phyloP scores from a whole-genome alignment of 2,113 vertebrate genomes.

The Leucopsar rothschildi region DNA sequence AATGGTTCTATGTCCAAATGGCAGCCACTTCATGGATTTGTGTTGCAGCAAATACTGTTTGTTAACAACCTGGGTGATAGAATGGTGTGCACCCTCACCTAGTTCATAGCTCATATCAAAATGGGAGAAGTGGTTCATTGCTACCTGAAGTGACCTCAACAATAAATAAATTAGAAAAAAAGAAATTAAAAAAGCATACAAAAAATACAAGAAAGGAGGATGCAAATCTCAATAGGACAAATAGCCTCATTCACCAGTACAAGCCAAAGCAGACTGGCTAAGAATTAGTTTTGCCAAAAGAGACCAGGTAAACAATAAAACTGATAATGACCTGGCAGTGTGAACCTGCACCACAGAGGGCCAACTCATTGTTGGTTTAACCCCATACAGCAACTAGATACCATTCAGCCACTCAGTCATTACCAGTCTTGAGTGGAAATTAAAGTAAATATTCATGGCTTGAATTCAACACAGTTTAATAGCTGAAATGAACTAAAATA shows the following conservation, averaged over 20 bases:
- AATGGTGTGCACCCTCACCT: neutral
- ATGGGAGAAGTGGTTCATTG: neutral
- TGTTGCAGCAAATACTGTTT: neutral
- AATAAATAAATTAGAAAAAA: neutral
- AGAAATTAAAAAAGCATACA: rapidly evolving
- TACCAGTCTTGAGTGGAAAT: neutral
- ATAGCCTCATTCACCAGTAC: neutral
- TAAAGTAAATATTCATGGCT: neutral
- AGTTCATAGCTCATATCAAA: neutral
- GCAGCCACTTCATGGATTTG: neutral
- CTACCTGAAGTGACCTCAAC: neutral
- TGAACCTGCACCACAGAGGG: neutral
- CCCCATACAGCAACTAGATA: neutral
- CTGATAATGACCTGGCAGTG: neutral
- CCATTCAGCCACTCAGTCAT: neutral
- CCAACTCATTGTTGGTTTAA: neutral
- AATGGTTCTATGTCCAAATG: neutral
- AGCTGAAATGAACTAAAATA: neutral
- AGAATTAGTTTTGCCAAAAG: neutral
- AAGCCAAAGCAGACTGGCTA: neutral
- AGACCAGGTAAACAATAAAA: neutral
- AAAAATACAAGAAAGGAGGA: neutral
- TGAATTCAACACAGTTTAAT: neutral
- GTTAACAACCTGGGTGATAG: neutral
- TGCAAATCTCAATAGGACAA: neutral